Percentiles rank a stretch among this genome's conserved stretches.
Evolutionary conservation across 2,113 vertebrate species (phyloP).

Genomic region (Tachysurus vachellii): DNA sequence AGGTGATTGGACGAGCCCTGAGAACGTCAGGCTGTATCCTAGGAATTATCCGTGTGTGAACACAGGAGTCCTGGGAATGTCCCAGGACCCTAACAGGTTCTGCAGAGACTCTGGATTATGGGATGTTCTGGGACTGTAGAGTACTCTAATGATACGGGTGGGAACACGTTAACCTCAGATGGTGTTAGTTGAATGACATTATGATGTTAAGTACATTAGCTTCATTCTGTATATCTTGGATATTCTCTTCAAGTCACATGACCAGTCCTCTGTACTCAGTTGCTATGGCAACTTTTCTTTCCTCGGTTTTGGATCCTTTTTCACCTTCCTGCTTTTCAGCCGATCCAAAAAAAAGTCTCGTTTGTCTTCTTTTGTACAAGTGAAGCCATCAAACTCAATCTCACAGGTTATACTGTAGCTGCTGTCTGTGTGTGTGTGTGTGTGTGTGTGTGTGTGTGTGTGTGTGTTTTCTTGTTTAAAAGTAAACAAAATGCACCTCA

Average conservation of each 20-base stretch:
- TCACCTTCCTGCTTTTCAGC: conserved; percentile 23
- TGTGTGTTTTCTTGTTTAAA: neutral
- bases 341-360: neutral
- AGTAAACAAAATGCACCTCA: neutral
- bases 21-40: neutral
- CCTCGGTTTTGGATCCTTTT: conserved; percentile 22
- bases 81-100: neutral
- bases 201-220: neutral
- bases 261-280: neutral
- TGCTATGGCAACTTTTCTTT: conserved; percentile 6
- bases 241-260: neutral
- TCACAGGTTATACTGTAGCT: neutral
- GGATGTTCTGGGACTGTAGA: neutral
- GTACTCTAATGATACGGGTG: no score
- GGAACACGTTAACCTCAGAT: neutral
- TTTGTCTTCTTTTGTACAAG: neutral
- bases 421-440: conserved; percentile 13
- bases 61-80: neutral
- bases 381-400: conserved; percentile 33
- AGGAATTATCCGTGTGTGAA: neutral
- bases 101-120: neutral
- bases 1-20: neutral
- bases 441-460: conserved; percentile 24
- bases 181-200: neutral
- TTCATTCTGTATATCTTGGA: neutral